Conservation (phyloP, 1,140 invertebrate species). For the Anthonomus grandis region DNA sequence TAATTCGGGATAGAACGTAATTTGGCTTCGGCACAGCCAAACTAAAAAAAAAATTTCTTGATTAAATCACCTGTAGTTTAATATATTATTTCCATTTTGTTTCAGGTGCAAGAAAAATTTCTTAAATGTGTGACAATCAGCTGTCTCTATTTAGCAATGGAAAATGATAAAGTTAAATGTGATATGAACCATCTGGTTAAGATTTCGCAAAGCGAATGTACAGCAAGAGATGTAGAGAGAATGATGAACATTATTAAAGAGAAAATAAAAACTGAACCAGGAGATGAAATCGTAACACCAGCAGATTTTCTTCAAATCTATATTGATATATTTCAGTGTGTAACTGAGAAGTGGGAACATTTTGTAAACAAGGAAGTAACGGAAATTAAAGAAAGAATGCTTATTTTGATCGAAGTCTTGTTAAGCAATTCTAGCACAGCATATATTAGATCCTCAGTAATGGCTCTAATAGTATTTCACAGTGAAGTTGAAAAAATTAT, state of each 20-base stretch:
- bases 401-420: conserved; percentile 27
- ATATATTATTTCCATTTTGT: too few species aligned
- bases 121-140: conserved; percentile 35
- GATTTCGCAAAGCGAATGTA: conserved; percentile 36
- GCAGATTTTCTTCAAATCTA: conserved; percentile 22
- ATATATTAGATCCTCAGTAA: conserved; percentile 20
- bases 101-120: conserved; percentile 37
- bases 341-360: conserved; percentile 19
- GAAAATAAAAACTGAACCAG: conserved; percentile 28
- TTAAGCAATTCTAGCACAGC: conserved; percentile 23
- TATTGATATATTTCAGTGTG: conserved; percentile 11
- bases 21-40: too few species aligned
- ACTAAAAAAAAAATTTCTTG: too few species aligned
- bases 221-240: conserved; percentile 33
- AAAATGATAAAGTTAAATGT: conserved; percentile 24
- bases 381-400: conserved; percentile 20
- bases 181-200: conserved; percentile 30
- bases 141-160: conserved; percentile 35
- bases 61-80: too few species aligned
- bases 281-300: conserved; percentile 17
- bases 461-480: conserved; percentile 23
- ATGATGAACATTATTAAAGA: conserved; percentile 38
- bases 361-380: conserved; percentile 13
- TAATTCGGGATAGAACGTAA: too few species aligned
- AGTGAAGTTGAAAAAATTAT: conserved; percentile 28